Conservation (phyloP, 1,140 invertebrate genomes). For the Zaprionus kolodkinae region DNA sequence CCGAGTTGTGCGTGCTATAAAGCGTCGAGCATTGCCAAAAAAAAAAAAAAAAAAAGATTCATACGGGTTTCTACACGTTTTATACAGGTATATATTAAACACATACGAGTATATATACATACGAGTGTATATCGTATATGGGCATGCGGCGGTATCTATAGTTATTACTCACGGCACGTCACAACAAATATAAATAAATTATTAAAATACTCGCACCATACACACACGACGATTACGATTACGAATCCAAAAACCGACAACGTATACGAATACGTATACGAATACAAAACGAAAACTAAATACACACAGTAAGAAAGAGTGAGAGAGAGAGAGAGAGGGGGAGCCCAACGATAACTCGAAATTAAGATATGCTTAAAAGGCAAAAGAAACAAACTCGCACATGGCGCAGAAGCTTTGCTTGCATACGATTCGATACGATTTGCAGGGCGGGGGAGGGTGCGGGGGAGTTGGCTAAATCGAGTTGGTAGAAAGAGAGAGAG, state of each 20-base stretch:
- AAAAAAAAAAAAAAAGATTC: too few relatives aligned
- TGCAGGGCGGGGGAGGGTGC: background rate
- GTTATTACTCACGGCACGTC: constrained; percentile 79
- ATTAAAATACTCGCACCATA: constrained; percentile 39
- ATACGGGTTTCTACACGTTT: constrained; percentile 61
- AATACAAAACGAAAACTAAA: constrained; percentile 64
- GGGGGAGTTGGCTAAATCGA: constrained; percentile 40
- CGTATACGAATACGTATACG: constrained; percentile 20
- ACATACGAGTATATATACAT: constrained; percentile 11
- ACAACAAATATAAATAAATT: constrained; percentile 70
- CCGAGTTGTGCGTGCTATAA: constrained; percentile 62
- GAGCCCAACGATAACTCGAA: constrained; percentile 56
- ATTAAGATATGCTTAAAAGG: constrained; percentile 77
- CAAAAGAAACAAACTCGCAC: constrained; percentile 57
- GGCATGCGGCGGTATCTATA: constrained; percentile 58
- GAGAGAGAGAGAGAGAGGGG: background rate
- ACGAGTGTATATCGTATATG: constrained; percentile 14
- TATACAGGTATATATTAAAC: constrained; percentile 21
- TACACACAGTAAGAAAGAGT: background rate
- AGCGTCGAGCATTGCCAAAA: constrained; percentile 44
- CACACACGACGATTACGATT: constrained; percentile 19
- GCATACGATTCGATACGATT: constrained; percentile 33
- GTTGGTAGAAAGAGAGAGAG: background rate
- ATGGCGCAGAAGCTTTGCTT: constrained; percentile 33
- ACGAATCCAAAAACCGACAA: constrained; percentile 4